Evolutionary conservation across 2,888 invertebrate species (phyloP).

Genomic region (Habrosyne pyritoides): DNA sequence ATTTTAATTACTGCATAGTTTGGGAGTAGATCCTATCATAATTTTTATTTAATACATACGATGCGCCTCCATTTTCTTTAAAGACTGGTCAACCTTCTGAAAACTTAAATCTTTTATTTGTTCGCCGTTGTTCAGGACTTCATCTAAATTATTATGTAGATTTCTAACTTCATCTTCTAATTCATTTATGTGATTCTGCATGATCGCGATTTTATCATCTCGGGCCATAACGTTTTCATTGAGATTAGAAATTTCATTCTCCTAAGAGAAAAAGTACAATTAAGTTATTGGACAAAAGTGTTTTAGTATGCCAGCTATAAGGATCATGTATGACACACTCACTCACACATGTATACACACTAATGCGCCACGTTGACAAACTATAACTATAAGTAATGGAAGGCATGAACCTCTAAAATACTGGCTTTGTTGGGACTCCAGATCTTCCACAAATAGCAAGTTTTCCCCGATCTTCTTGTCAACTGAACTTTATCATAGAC

Average conservation of each 20-base stretch:
- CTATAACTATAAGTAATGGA: too few relatives aligned
- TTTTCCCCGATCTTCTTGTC: too few relatives aligned
- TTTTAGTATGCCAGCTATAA: too few relatives aligned
- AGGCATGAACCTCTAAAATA: too few relatives aligned
- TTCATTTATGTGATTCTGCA: conserved; percentile 71
- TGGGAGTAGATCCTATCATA: too few relatives aligned
- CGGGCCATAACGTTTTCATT: conserved; percentile 56
- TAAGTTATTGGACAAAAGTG: conserved; percentile 2
- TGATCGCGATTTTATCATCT: conserved; percentile 61
- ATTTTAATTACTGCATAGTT: background rate
- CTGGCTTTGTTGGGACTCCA: too few relatives aligned
- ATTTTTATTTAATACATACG: conserved; percentile 50
- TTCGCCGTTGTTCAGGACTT: conserved; percentile 59
- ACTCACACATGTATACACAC: too few relatives aligned
- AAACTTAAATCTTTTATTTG: conserved; percentile 53
- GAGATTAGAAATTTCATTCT: conserved; percentile 51
- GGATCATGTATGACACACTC: too few relatives aligned
- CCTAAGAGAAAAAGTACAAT: conserved; percentile 48
- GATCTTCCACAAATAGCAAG: too few relatives aligned
- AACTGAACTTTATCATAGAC: too few relatives aligned
- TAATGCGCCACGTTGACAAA: too few relatives aligned
- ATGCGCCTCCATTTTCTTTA: conserved; percentile 67
- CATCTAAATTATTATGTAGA: conserved; percentile 52
- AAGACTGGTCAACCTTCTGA: conserved; percentile 53
- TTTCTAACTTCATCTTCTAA: conserved; percentile 64